Base-by-base conservation (phyloP, 2,888 invertebrate genomes). In the Plutella xylostella region DNA sequence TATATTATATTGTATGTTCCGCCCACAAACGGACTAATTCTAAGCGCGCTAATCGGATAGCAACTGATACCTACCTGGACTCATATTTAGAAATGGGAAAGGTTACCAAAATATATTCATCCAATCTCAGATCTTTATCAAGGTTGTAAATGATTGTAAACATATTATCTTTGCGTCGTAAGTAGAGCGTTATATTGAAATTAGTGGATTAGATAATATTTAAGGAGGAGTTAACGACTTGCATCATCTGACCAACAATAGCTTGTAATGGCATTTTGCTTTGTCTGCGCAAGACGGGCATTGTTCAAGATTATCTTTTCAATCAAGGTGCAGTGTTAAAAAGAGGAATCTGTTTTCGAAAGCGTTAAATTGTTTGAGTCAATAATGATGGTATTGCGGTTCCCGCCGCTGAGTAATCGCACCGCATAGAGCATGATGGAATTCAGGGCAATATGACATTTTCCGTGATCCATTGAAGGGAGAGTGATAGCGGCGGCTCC, bases 191-290 rank as follows among this genome's bases (percentile, higher is more conserved):
- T 51, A 55, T 58, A 56, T 55, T 52, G 52, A 60, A 58, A 58
- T 60, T 46, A 48, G 49, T 49, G 51, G 53, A 45, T 48, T 43
- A 48, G 42, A 42, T 39, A 55, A 57, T 66, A 60, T 56, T 65
- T 58, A 69, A 62, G 63, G 61, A 58, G 63, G 60, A 63, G 58
- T 54, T 25, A 57, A 54, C 54, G 55, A 52, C 57, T 67, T 71
- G 66, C 69, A 66, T 65, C 71, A 72, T 66, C 56, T 56, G 56
- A 65, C 60, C 68, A 72, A 80, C 79, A 79, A 79, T 80, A 61
- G 73, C 63, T 55, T 64, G 71, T 76, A 72, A 69, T 68, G 62
- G 66, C 63, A 68, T 69, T 64, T 68, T 58, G 63, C 63, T 68
- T 68, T 65, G 68, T 68, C 60, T 69, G 63, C 60, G 74, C 61